These are phyloP conservation scores for Clarias platycephalus DNA, from an alignment of 2,797 vertebrate species.

Conservation along the genomic window DNA sequence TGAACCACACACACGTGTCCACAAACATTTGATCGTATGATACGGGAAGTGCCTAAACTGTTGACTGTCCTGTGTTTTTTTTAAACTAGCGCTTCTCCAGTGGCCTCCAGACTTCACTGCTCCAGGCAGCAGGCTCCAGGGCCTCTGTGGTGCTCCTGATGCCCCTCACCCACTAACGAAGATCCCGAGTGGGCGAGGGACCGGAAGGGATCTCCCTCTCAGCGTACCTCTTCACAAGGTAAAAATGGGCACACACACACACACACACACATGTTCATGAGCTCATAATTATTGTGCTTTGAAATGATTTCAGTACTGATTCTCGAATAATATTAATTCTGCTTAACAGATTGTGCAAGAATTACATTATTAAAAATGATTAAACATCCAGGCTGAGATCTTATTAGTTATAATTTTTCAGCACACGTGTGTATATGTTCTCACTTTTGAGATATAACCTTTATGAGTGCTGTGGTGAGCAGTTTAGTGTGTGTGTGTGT, in stretches of 20 bases:
- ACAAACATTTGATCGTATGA: background rate
- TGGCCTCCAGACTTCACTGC: slow-evolving; percentile 83
- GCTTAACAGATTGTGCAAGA: too few relatives aligned
- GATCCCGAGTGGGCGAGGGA: slow-evolving; percentile 99
- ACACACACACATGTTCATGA: background rate
- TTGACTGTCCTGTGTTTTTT: slow-evolving; percentile 32
- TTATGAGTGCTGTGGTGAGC: background rate
- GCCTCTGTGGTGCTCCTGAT: slow-evolving; percentile 99
- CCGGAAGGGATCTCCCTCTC: slow-evolving; percentile 97
- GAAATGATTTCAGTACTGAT: background rate
- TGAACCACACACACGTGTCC: background rate
- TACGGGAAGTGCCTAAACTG: background rate
- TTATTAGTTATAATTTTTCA: background rate
- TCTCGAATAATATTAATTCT: background rate
- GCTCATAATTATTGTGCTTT: background rate
- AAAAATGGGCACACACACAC: background rate
- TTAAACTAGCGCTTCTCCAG: slow-evolving; percentile 84
- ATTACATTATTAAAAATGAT: too few relatives aligned
- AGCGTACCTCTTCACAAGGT: slow-evolving; percentile 91
- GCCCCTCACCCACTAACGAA: slow-evolving; percentile 99
- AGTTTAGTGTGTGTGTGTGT: background rate
- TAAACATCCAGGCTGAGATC: background rate
- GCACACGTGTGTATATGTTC: background rate
- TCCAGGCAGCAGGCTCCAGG: slow-evolving; percentile 93
- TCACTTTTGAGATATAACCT: background rate